These are phyloP conservation scores for Geopemphigus sp. DNA, from an alignment of 1,140 invertebrate genomes.

Conservation along the genomic window DNA sequence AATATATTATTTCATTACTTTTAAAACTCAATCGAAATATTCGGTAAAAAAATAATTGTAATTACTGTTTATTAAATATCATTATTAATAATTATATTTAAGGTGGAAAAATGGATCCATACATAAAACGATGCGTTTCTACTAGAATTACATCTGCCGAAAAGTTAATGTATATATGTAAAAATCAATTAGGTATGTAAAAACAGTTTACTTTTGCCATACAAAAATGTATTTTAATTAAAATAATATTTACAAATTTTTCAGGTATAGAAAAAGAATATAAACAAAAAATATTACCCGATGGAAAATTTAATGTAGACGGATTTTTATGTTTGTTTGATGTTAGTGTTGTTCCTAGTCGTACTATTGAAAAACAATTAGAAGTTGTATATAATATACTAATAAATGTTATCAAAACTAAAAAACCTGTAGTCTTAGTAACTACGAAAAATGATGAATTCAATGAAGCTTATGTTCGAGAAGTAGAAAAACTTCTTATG, in stretches of 20 bases:
- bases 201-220: background rate
- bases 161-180: slow-evolving; percentile 98
- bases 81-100: slow-evolving; percentile 50
- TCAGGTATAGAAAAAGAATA: slow-evolving; percentile 76
- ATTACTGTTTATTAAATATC: background rate
- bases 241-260: background rate
- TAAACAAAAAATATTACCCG: slow-evolving; percentile 88
- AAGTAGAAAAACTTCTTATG: slow-evolving; percentile 83
- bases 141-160: slow-evolving; percentile 92
- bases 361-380: slow-evolving; percentile 84
- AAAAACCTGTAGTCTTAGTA: slow-evolving; percentile 92
- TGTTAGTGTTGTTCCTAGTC: slow-evolving; percentile 86
- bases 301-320: slow-evolving; percentile 90
- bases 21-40: too few species aligned
- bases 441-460: slow-evolving; percentile 97
- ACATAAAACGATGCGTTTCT: slow-evolving; percentile 86
- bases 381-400: slow-evolving; percentile 80
- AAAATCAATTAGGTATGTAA: slow-evolving; percentile 85
- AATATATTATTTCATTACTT: too few species aligned
- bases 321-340: slow-evolving; percentile 96
- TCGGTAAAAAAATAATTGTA: too few species aligned
- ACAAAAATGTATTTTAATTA: background rate
- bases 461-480: slow-evolving; percentile 80
- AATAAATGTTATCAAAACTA: slow-evolving; percentile 83
- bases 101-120: slow-evolving; percentile 93